These are phyloP conservation scores for Hippocampus barbouri DNA, from an alignment of 2,113 vertebrate genomes.

Conservation along the genomic window DNA sequence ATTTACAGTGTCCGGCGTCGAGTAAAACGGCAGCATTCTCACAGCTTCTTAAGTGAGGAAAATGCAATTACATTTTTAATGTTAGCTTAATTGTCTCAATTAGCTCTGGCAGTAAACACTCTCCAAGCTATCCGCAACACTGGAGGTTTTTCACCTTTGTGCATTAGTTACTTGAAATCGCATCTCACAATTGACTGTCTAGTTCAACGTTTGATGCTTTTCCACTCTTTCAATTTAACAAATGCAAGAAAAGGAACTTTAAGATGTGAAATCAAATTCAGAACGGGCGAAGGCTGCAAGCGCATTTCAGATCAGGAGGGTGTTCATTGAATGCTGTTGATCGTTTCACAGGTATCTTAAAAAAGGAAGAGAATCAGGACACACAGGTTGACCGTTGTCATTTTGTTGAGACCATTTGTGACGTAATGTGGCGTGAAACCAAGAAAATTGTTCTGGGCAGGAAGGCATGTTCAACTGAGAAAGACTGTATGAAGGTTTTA, in stretches of 20 bases:
- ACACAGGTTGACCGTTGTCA: not conserved
- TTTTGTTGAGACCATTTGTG: not conserved
- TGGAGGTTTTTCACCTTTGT: not conserved
- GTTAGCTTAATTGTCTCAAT: not conserved
- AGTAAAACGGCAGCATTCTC: no score
- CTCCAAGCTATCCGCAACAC: not conserved
- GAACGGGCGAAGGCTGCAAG: not conserved
- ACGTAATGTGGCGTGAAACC: not conserved
- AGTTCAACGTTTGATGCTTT: constrained; percentile 31
- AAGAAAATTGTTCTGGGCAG: not conserved
- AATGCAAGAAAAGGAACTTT: constrained; percentile 42
- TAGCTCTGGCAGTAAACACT: not conserved
- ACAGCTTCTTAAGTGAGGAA: no score
- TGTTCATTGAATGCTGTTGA: not conserved
- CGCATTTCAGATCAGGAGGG: no score
- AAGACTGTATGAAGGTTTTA: no score
- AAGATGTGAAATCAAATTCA: constrained; percentile 7
- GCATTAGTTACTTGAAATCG: not conserved
- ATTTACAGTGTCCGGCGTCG: no score
- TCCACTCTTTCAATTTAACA: constrained; percentile 42
- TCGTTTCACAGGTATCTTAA: constrained; percentile 20
- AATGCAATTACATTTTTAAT: not conserved
- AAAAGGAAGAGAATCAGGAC: not conserved
- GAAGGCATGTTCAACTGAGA: no score
- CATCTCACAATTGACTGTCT: constrained; percentile 37